Percentiles rank a stretch among this genome's conserved stretches.
Conservation (phyloP, 2,797 vertebrate species). For the Falco berigora region DNA sequence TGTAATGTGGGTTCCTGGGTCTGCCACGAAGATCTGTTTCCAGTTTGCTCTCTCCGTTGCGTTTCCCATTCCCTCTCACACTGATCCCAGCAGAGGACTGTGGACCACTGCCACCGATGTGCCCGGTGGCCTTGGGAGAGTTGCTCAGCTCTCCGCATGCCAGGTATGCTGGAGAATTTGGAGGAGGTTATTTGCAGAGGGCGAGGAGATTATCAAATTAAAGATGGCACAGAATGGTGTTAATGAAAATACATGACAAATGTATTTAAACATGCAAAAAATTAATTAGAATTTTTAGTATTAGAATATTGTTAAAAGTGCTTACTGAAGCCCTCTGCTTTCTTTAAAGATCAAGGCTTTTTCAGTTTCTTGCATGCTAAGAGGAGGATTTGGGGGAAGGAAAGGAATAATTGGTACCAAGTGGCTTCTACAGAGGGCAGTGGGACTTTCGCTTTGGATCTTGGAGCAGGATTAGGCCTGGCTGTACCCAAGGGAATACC, state of each 20-base stretch:
- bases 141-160: not conserved
- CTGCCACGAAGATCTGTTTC: not conserved
- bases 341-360: not conserved
- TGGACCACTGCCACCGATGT: rapidly evolving
- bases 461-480: not conserved
- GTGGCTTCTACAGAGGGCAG: not conserved
- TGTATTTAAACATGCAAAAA: conserved; percentile 30
- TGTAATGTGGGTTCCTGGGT: rapidly evolving
- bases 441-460: not conserved
- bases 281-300: conserved; percentile 44
- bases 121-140: not conserved
- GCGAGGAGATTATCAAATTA: not conserved
- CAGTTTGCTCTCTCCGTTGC: not conserved
- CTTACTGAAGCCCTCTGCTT: conserved; percentile 8
- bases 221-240: not conserved
- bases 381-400: not conserved
- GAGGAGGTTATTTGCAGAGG: not conserved
- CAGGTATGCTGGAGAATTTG: not conserved
- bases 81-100: rapidly evolving
- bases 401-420: not conserved
- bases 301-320: not conserved
- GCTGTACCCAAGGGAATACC: not conserved
- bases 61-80: not conserved
- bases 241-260: conserved; percentile 27
- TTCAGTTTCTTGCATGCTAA: not conserved